Conservation (phyloP, 2,113 vertebrate genomes). For the Calyptommatus sinebrachiatus region DNA sequence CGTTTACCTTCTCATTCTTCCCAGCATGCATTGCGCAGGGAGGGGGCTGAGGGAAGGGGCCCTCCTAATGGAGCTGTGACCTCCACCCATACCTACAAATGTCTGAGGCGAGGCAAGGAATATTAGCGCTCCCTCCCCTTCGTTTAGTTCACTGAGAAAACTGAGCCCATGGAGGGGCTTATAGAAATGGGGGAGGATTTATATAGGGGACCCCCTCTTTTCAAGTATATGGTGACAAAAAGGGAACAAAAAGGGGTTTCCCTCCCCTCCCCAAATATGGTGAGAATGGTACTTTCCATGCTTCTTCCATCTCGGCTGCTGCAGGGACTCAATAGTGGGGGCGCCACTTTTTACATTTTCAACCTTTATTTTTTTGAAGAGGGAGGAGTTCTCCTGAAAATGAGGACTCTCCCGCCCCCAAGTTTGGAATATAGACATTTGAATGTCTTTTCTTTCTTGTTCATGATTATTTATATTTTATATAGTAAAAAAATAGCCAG, state of each 20-base stretch:
- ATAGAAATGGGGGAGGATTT: neutral
- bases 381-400: too few species aligned
- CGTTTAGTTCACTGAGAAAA: neutral
- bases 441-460: too few species aligned
- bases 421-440: too few species aligned
- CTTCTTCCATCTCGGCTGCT: neutral
- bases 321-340: neutral
- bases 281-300: neutral
- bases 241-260: neutral
- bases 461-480: too few species aligned
- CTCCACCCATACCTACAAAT: neutral
- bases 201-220: neutral
- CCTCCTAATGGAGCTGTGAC: neutral
- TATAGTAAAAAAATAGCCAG: too few species aligned
- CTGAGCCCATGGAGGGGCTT: too few species aligned
- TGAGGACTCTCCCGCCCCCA: too few species aligned
- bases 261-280: neutral
- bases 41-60: too few species aligned
- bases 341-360: too few species aligned
- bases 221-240: neutral
- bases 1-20: neutral
- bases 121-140: neutral
- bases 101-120: neutral
- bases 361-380: too few species aligned
- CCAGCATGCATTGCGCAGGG: slow-evolving; percentile 12